Evolutionary conservation across 92 coral and sea anemone genomes (phyloP), one percentile per base, ranked within the genome.

Genomic region (Desmophyllum pertusum): DNA sequence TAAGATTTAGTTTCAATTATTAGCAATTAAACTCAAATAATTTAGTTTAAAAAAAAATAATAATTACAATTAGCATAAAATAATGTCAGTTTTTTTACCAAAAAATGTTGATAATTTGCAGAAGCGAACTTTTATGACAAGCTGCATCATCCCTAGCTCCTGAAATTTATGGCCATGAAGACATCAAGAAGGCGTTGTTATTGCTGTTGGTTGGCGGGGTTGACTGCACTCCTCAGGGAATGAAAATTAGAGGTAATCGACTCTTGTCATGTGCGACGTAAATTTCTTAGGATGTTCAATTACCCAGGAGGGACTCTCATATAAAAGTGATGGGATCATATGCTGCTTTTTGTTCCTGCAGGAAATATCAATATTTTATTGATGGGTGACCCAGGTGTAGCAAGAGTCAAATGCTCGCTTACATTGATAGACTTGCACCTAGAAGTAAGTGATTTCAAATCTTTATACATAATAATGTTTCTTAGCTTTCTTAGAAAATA

Each of bases 331-430:
- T n/a, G n/a, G n/a, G n/a, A n/a, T n/a, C n/a, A n/a, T n/a, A n/a
- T n/a, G n/a, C n/a, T 65, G 36, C 10, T 39, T 43, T 0, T 27
- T 43, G 23, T 38, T 36, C 37, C 78, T 75, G 6, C 89, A 96
- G 99, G 99, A 33, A 96, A 91, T 78, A 96, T 96, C 76, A 96
- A 96, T 66, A 90, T 96, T 57, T 88, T 96, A 27, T 86, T 96
- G 80, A 96, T 96, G 99, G 99, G 99, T 53, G 99, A 96, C 78
- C 99, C 99, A 67, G 99, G 99, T 88, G 99, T 96, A 13, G 99
- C 99, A 15, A 96, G 88, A 96, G 99, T 96, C 99, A 96, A 77
- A 87, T 96, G 98, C 91, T 96, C n/a, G 95, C 94, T 14, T 96
- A 96, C 83, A 90, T 96, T 14, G 99, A 96, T 84, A 86, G 99